Percentiles rank a stretch among this genome's conserved stretches.
Evolutionary conservation across 1,140 invertebrate genomes (phyloP).

Genomic region (Listronotus oregonensis): DNA sequence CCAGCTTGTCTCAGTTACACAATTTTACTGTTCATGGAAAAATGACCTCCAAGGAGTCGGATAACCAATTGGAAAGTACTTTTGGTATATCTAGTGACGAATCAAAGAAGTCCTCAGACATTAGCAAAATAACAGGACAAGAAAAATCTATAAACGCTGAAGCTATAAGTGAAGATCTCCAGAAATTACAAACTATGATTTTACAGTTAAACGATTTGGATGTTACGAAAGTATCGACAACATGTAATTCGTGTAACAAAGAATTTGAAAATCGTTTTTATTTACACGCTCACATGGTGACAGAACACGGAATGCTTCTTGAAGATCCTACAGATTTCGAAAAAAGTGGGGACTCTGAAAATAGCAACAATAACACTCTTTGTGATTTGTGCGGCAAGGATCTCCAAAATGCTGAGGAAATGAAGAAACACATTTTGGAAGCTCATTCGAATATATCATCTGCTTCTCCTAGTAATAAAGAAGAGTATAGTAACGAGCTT

Average conservation of each 20-base stretch:
- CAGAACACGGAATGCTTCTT: constrained; percentile 61
- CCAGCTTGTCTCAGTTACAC: constrained; percentile 57
- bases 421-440: constrained; percentile 65
- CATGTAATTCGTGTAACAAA: constrained; percentile 65
- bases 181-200: constrained; percentile 91
- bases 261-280: constrained; percentile 66
- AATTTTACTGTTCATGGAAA: constrained; percentile 55
- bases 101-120: constrained; percentile 51
- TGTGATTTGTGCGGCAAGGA: constrained; percentile 66
- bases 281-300: constrained; percentile 65
- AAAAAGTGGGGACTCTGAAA: constrained; percentile 50
- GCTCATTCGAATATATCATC: constrained; percentile 57
- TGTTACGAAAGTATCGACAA: constrained; percentile 61
- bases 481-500: constrained; percentile 25
- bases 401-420: constrained; percentile 59
- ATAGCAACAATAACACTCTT: constrained; percentile 50
- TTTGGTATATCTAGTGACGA: constrained; percentile 48
- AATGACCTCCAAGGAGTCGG: constrained; percentile 35
- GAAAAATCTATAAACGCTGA: constrained; percentile 55
- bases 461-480: constrained; percentile 30
- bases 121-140: constrained; percentile 26
- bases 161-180: constrained; percentile 76
- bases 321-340: constrained; percentile 48
- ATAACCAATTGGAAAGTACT: constrained; percentile 23
- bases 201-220: constrained; percentile 82